Conservation (phyloP, 2,113 vertebrate genomes). For the Peromyscus californicus region DNA sequence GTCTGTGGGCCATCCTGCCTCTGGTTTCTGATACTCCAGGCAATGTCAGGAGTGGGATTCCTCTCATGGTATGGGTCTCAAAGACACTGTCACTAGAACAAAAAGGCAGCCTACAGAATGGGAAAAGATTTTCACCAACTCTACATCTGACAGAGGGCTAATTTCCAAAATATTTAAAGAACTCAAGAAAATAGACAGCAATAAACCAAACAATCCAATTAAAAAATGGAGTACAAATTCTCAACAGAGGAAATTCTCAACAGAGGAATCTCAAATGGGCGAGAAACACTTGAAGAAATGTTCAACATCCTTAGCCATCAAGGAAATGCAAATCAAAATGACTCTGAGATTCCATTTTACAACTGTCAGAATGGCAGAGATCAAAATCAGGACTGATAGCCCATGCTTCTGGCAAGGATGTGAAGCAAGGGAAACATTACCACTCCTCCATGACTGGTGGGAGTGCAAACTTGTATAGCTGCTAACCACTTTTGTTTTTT, state of each 20-base stretch:
- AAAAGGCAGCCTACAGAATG: not conserved
- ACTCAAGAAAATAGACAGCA: not conserved
- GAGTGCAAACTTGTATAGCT: not conserved
- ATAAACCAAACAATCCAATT: not conserved
- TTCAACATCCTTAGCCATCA: not conserved
- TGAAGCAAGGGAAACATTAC: not conserved
- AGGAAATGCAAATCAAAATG: not conserved
- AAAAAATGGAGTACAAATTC: not conserved
- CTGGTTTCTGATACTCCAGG: no score
- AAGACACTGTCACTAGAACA: not conserved
- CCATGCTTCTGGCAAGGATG: not conserved
- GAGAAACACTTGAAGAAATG: not conserved
- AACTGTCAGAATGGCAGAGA: not conserved
- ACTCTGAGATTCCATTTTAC: not conserved
- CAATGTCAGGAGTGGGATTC: no score
- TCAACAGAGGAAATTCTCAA: not conserved
- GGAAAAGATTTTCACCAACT: not conserved
- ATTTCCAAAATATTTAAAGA: not conserved
- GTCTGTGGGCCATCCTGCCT: no score
- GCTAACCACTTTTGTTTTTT: not conserved
- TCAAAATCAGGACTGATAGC: not conserved
- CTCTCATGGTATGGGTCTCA: no score
- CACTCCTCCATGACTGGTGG: not conserved
- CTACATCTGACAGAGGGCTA: not conserved
- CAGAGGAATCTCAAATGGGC: not conserved